Percentiles rank a stretch among this genome's conserved stretches.
These are phyloP conservation scores for Andrena haemorrhoa DNA, from an alignment of 2,888 invertebrate species.

Conservation along the genomic window DNA sequence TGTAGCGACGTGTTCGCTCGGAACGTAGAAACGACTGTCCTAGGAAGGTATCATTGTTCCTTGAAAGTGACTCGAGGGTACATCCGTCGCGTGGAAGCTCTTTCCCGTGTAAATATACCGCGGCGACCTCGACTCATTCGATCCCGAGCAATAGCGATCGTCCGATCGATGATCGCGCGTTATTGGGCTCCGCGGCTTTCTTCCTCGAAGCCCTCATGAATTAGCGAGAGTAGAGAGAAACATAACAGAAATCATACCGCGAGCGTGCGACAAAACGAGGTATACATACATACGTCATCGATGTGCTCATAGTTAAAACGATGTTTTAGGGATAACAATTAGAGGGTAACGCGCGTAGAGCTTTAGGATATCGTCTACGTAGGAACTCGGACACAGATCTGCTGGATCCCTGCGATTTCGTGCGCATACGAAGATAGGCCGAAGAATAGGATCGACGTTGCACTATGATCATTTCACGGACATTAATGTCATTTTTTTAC, in stretches of 20 bases:
- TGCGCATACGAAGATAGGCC: constrained; percentile 17
- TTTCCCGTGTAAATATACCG: constrained; percentile 25
- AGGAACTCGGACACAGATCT: constrained; percentile 40
- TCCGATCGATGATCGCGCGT: neutral
- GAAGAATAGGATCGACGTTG: constrained; percentile 19
- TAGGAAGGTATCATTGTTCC: constrained; percentile 40
- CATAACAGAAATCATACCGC: neutral
- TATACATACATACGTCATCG: constrained; percentile 37
- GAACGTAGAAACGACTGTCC: constrained; percentile 23
- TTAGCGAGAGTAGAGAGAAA: neutral
- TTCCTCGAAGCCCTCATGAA: constrained; percentile 5
- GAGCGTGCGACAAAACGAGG: constrained; percentile 4
- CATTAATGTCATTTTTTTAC: constrained; percentile 26
- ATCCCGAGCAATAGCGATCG: constrained; percentile 1
- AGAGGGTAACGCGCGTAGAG: constrained; percentile 40
- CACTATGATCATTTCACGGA: constrained; percentile 37
- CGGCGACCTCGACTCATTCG: neutral
- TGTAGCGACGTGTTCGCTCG: constrained; percentile 1
- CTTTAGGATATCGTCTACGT: constrained; percentile 35
- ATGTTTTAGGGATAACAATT: constrained; percentile 53
- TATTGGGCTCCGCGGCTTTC: neutral
- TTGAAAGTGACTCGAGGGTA: neutral
- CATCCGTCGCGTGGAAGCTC: neutral
- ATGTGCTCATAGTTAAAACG: constrained; percentile 49
- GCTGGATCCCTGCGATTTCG: constrained; percentile 34